phyloP scores from a whole-genome alignment of 2,797 vertebrate species.

The Rhincodon typus region DNA sequence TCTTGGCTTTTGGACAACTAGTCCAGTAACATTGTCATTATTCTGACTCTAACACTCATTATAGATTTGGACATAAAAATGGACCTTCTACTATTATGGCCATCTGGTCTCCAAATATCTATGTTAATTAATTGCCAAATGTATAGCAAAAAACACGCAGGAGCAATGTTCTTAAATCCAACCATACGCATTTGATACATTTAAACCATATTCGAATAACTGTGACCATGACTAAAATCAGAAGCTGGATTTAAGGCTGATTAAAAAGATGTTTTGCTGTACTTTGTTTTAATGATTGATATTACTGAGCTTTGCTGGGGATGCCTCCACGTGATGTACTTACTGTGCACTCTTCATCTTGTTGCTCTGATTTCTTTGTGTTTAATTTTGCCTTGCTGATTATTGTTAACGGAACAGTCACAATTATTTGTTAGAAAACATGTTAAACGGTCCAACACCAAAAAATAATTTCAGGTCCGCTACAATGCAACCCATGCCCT shows the following conservation, averaged over 20 bases:
- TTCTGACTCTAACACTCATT: neutral
- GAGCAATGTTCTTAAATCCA: neutral
- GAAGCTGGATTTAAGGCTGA: neutral
- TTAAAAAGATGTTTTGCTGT: neutral
- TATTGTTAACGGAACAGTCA: neutral
- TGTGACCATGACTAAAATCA: neutral
- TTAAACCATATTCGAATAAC: neutral
- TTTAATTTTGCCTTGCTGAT: neutral
- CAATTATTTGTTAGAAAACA: neutral
- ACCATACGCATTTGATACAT: neutral
- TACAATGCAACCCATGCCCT: neutral
- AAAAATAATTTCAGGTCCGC: neutral
- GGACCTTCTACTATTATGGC: neutral
- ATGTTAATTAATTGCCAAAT: neutral
- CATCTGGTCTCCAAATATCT: neutral
- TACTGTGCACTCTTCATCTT: neutral
- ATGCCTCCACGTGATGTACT: neutral
- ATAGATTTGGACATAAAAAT: neutral
- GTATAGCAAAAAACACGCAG: neutral
- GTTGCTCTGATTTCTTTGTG: neutral
- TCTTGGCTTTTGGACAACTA: neutral
- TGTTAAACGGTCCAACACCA: neutral
- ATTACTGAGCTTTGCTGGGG: neutral
- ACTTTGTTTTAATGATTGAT: neutral
- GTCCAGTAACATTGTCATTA: neutral